Base-by-base conservation (phyloP, 2,113 vertebrate genomes). In the Corvus hawaiiensis region DNA sequence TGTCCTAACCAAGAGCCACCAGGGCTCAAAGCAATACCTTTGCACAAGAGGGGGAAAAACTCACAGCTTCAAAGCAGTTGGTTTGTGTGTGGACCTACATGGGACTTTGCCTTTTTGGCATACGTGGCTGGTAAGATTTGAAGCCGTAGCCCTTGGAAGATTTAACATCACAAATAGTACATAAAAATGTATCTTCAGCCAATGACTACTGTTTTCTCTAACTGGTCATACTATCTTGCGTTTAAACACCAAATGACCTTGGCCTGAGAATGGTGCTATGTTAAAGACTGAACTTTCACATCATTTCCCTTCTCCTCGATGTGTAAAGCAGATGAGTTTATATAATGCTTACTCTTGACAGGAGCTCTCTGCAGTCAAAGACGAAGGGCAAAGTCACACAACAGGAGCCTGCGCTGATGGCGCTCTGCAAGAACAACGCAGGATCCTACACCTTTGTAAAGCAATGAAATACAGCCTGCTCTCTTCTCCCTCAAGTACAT, bases 311-410 rank as follows among this genome's bases (percentile, higher is more conserved):
- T 92, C 80, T 90, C 86, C 76, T 93, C 7, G 3, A 86, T 90
- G 52, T 71, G 55, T 66, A 94, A 89, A 96, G 90, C 83, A 90
- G 82, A 69, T 68, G 76, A 72, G 76, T 74, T 94, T 92, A 95
- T 41, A 3, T 37, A 97, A 97, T 3, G 11, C 44, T 62, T 43
- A 39, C 67, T 84, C 83, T 87, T 33, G 52, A 84, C 52, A 67
- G 56, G 30, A 91, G 75, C 64, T 41, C 63, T 80, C 75, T 81
- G 90, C 62, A 78, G 66, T 33, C 26, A 19, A 84, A 84, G 75
- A 46, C 4, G 10, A 86, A 80, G 43, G 28, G 39, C 44, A 89
- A 75, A 89, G 61, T 26, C 71, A 22, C 10, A 32, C 13, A 75
- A 28, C 13, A 78, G 84, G 73, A 80, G 63, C 41, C 72, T 49